Evolutionary conservation across 1,140 invertebrate genomes (phyloP), one percentile per base, ranked within the genome.

Genomic region (Ostrea denselamellosa): DNA sequence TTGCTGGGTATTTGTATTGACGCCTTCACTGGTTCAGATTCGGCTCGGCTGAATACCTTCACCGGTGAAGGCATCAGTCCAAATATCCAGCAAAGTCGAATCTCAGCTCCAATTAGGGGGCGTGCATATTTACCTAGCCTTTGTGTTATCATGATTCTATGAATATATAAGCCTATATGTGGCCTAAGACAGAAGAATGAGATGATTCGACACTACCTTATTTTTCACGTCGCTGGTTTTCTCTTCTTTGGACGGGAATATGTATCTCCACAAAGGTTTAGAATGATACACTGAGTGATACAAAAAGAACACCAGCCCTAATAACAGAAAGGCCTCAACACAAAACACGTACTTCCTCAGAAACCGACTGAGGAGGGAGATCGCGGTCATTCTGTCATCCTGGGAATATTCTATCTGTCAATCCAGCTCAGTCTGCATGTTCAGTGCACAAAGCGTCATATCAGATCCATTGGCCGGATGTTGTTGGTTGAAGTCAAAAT

Each of bases 201-300:
- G 34, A 44, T 5, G 34, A 5, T 44, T 44, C 34, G 34, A 2
- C 34, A 44, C 34, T 44, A 44, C 34, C 88, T 89, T 17, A 92
- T 53, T 68, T 91, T 62, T 62, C n/a, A 62, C 68, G 9, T 8
- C 25, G 10, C 28, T 25, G 25, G 89, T 58, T 92, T 86, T 22
- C 90, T 92, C 22, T 90, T 62, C 53, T 91, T 90, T 25, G 92
- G 91, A 88, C 89, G 88, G 54, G 86, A 86, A 62, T 17, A 91
- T 84, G 85, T 90, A 90, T 85, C 90, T 87, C 91, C 91, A 92
- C 34, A 93, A 86, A 25, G 92, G 92, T 68, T 89, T 87, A 28
- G 92, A 87, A 81, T 92, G 91, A 28, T 90, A 86, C 12, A 91
- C 52, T 0, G 92, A 92, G 84, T 93, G 92, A 88, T 93, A 93